Base-by-base conservation (phyloP, 2,113 vertebrate species). In the Galbula dea region DNA sequence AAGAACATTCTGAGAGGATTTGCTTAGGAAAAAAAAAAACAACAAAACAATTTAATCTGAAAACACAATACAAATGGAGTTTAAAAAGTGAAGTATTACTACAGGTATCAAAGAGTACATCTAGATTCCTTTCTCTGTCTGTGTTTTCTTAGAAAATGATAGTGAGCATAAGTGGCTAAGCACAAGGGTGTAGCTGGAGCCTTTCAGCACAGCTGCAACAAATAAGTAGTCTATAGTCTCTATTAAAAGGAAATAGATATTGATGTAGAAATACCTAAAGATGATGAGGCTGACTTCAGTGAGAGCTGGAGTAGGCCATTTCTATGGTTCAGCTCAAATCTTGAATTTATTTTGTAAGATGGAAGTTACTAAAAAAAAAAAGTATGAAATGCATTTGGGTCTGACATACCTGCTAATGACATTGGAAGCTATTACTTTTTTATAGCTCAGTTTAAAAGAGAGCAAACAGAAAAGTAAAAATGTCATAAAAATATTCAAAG, bases 381-480 rank as follows among this genome's bases (percentile, higher is more conserved):
- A 89, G 16, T 20, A 51, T 32, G 20, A 19, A 84, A 65, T 68
- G 30, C 21, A 49, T 85, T 54, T 83, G 27, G 51, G 29, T 45
- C 37, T 41, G 24, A 58, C 23, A 49, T 67, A 74, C 27, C 29
- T 75, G 20, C 46, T 94, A 85, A 73, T 87, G 63, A 68, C 41
- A 61, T 45, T 84, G 54, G 24, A 57, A 89, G 12, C 12, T 43
- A 8, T 58, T 89, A 24, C 16, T 54, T 65, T 77, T 93, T 96
- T 71, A 73, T 27, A 66, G 58, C 17, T 88, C 36, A 34, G 27
- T 55, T 93, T 83, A 87, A 80, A 91, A 91, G 45, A 82, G 26
- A 83, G 32, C 45, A 88, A 95, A 86, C 41, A 82, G 74, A 90
- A 87, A 79, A 84, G 16, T 68, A 55, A 92, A 94, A 91, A 81